Evolutionary conservation across 2,797 vertebrate species (phyloP).

Genomic region (Crocidura indochinensis): DNA sequence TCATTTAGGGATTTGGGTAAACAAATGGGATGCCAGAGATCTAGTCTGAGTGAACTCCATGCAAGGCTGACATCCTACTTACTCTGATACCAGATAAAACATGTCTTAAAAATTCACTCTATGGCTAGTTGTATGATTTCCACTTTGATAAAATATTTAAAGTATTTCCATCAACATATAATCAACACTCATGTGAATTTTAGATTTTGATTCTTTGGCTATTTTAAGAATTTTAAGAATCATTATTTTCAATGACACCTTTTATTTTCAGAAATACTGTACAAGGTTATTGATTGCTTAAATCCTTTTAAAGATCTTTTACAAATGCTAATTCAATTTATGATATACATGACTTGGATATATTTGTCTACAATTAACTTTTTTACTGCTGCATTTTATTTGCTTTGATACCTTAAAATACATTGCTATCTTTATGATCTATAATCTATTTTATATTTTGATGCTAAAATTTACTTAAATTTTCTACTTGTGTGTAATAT

Average conservation of each 20-base stretch:
- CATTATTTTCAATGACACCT: neutral
- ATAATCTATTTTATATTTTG: neutral
- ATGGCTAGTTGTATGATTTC: neutral
- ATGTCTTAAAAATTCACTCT: neutral
- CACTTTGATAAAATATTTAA: neutral
- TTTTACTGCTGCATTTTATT: neutral
- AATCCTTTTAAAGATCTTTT: neutral
- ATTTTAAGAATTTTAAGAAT: neutral
- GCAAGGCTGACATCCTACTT: too few relatives aligned
- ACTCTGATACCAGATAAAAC: too few relatives aligned
- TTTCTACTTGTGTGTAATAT: neutral
- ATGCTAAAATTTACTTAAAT: neutral
- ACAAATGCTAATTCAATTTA: too few relatives aligned
- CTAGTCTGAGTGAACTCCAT: too few relatives aligned
- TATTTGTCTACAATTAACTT: too few relatives aligned
- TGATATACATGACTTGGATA: too few relatives aligned
- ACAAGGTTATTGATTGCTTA: neutral
- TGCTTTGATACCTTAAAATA: neutral
- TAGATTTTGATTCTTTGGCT: neutral
- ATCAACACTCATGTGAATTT: neutral
- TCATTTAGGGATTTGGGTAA: too few relatives aligned
- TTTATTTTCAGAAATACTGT: neutral
- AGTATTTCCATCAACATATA: neutral
- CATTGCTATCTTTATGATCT: neutral
- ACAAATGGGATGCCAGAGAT: too few relatives aligned